Evolutionary conservation across 2,797 vertebrate genomes (phyloP), one percentile per base, ranked within the genome.

Genomic region (Dicrostonyx torquatus): DNA sequence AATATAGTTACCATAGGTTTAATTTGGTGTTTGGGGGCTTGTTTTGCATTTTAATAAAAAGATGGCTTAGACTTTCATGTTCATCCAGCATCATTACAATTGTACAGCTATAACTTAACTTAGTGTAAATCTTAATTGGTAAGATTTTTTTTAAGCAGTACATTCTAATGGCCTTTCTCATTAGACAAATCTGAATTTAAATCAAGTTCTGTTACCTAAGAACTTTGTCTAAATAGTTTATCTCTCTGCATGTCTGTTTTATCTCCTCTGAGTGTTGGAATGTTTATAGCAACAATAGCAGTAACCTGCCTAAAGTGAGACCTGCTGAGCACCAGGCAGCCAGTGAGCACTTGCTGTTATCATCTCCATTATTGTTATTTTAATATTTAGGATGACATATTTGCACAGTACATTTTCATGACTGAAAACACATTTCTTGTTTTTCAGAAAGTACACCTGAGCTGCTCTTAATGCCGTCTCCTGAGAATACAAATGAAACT

Each of bases 371-470:
- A 55, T 58, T 55, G 64, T 31, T 86, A 76, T 88, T 91, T 90
- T 83, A 94, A 83, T 89, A 73, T 80, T 93, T 91, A 89, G 87
- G 66, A 92, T 72, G 78, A 22, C 26, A 53, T 24, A 89, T 96
- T 72, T 2, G 7, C 92, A 92, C 29, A 1, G 22, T 96, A 87
- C 60, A 94, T 95, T 92, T 97, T 76, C 72, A 4, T 60, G 31
- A 6, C 77, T 95, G 88, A 98, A 94, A 96, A 34, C 45, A 89
- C 22, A 78, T 92, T 72, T 73, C 40, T 95, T 77, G 37, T 78
- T 93, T 98, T 97, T 78, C 98, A 99, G 98, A 97, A 97, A 97
- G 91, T 76, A 97, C 98, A 82, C 97, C 98, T 73, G 98, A 98
- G 68, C 92, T 98, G 68, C 95, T 98, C 8, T 98, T 98, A 91